A percentile compares a stretch with the other conserved stretches of the same genome.
phyloP scores from a whole-genome alignment of 2,888 invertebrate genomes.

The Alcis repandata region DNA sequence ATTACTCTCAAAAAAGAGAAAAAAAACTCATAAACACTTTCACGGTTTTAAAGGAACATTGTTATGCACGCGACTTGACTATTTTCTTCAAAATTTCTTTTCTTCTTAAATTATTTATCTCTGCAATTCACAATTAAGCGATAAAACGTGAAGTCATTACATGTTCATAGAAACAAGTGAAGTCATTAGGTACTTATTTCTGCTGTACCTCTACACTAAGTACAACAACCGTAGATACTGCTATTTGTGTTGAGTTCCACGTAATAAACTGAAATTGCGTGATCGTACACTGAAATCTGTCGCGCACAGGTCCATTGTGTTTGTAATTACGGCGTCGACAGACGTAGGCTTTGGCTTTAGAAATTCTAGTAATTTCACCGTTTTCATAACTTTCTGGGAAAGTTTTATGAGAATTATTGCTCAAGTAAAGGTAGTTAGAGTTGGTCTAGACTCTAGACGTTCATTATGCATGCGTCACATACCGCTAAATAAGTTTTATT shows the following conservation, averaged over 20 bases:
- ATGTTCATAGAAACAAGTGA: not conserved
- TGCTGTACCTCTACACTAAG: not conserved
- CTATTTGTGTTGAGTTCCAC: not conserved
- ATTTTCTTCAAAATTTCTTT: too few species aligned
- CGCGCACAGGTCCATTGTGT: slow-evolving; percentile 38
- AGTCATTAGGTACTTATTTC: not conserved
- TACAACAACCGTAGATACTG: too few species aligned
- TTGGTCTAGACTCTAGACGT: slow-evolving; percentile 17
- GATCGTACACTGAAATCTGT: slow-evolving; percentile 37
- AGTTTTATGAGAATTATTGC: slow-evolving; percentile 32
- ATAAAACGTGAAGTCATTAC: too few species aligned
- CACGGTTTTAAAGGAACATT: too few species aligned
- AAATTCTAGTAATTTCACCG: slow-evolving; percentile 15
- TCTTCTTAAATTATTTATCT: too few species aligned
- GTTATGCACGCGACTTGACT: too few species aligned
- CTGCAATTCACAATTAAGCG: too few species aligned
- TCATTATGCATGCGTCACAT: slow-evolving; percentile 13
- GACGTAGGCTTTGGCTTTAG: slow-evolving; percentile 18
- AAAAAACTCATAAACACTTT: too few species aligned
- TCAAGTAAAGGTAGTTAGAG: not conserved
- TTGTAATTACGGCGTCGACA: slow-evolving; percentile 37
- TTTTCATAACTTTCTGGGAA: slow-evolving; percentile 27
- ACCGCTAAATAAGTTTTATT: slow-evolving; percentile 3
- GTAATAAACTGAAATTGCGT: slow-evolving; percentile 23
- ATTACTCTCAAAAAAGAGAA: too few species aligned